Base-by-base conservation (phyloP, 37 sponge, comb jelly and placozoan species). In the Amphimedon queenslandica region DNA sequence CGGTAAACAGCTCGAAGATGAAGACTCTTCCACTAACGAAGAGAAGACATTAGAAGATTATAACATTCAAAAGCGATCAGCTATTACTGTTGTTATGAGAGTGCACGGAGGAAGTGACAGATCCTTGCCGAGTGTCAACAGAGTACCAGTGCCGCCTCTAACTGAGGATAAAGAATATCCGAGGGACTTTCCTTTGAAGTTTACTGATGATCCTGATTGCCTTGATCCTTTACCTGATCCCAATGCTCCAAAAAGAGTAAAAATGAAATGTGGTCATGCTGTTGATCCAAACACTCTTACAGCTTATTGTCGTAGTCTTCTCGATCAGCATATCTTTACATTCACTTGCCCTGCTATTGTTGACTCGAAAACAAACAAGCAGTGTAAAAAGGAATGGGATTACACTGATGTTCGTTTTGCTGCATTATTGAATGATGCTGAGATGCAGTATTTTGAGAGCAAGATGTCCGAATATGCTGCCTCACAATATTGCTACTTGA, bases 381-480 rank as follows among this genome's bases (percentile, higher is more conserved):
- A 73, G 67, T 81, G 82, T 43, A 66, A 74, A 27, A 72, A 74
- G 57, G 33, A 34, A 8, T 81, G 82, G 82, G 66, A 63, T 18
- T 81, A 81, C 64, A 21, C 72, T 21, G 82, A 81, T 32, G 75
- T 81, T 2, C 73, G 82, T 38, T 64, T 64, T 34, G 28, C 66
- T 18, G 82, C 82, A 10, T 73, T 75, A 25, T 39, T 81, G 4
- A 81, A 81, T 53, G 75, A 75, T 23, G 75, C 75, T 32, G 82
- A 81, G 32, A 30, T 28, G 25, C 25, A 36, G 24, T 81, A 67
- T 42, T 81, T 74, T 66, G 82, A 81, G 38, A 72, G 66, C 58
- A 81, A 81, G 33, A 75, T 81, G 75, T 81, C 82, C 47, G 75
- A 81, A 31, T 81, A 81, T 43, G 82, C 82, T 21, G 75, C 82